These are phyloP conservation scores for Mareca strepera DNA, from an alignment of 2,797 vertebrate genomes.

Conservation along the genomic window DNA sequence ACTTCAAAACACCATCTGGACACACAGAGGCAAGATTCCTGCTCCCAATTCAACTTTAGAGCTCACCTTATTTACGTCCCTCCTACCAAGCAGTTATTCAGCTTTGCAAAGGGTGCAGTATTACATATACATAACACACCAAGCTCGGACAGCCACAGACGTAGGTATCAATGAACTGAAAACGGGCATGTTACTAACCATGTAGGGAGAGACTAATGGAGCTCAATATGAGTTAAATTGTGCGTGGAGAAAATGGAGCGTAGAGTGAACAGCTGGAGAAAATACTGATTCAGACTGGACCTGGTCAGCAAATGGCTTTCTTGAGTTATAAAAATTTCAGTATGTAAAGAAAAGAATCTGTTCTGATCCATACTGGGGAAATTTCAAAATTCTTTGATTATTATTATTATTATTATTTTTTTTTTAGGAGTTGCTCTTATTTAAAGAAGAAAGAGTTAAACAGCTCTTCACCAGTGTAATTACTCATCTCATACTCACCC, in stretches of 20 bases:
- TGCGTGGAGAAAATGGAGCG: not conserved
- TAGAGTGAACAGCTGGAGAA: not conserved
- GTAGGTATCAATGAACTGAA: not conserved
- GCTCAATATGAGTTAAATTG: not conserved
- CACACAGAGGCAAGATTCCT: not conserved
- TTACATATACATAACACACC: not conserved
- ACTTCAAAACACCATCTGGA: not conserved
- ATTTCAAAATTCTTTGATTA: not conserved
- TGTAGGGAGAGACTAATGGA: not conserved
- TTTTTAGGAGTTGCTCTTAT: not conserved
- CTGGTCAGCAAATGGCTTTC: not conserved
- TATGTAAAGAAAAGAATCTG: not conserved
- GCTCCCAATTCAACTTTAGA: not conserved
- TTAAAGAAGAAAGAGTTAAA: not conserved
- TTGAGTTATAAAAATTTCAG: not conserved
- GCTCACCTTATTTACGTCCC: not conserved
- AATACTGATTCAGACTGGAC: not conserved
- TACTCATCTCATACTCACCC: not conserved
- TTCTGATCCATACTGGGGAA: not conserved
- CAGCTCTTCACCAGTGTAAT: not conserved
- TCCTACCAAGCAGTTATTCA: not conserved
- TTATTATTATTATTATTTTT: not conserved
- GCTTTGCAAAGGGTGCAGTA: not conserved
- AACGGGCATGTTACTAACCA: not conserved
- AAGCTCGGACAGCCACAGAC: not conserved